A percentile compares a stretch with the other conserved stretches of the same genome.
Evolutionary conservation across 2,888 invertebrate species (phyloP).

Genomic region (Nezara viridula): DNA sequence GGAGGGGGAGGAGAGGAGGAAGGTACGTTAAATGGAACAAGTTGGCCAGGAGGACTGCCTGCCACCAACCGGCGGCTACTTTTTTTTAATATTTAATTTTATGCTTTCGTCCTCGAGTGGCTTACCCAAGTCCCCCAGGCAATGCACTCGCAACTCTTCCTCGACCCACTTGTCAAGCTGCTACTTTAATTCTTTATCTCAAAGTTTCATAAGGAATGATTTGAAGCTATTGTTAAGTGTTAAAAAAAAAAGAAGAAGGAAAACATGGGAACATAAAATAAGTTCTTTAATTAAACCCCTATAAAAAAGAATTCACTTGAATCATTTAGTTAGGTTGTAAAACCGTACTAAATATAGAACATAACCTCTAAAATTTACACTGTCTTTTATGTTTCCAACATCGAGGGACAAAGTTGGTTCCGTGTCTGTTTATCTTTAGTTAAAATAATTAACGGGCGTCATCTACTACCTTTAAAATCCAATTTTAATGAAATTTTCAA

Average conservation of each 20-base stretch:
- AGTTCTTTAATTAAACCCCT: too few relatives aligned
- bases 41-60: neutral
- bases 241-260: neutral
- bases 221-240: neutral
- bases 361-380: too few relatives aligned
- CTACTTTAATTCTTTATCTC: neutral
- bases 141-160: neutral
- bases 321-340: too few relatives aligned
- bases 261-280: too few relatives aligned
- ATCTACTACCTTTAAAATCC: too few relatives aligned
- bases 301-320: too few relatives aligned
- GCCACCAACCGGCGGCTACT: neutral
- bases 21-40: neutral
- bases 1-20: neutral
- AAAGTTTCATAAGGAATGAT: neutral
- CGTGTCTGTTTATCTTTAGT: too few relatives aligned
- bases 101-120: neutral
- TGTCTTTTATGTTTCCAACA: too few relatives aligned
- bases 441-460: too few relatives aligned
- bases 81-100: conserved; percentile 43
- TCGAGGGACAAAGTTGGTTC: too few relatives aligned
- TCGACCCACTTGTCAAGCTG: neutral
- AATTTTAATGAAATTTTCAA: too few relatives aligned
- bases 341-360: too few relatives aligned
- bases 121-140: neutral